A percentile compares a stretch with the other conserved stretches of the same genome.
These are phyloP conservation scores for Pemphredon lugubris DNA, from an alignment of 2,888 invertebrate genomes.

Conservation along the genomic window DNA sequence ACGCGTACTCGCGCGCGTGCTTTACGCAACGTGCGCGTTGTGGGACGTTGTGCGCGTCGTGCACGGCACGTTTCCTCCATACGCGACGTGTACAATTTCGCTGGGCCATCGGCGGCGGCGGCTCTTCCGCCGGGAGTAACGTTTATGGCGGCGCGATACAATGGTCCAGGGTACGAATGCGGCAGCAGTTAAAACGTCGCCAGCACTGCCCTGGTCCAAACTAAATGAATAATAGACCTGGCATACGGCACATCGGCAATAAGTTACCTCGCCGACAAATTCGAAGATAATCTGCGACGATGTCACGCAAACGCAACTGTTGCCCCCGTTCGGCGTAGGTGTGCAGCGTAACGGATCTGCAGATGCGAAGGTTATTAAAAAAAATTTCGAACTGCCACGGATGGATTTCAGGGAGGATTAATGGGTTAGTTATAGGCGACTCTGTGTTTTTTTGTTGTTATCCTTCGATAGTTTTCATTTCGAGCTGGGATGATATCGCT, in stretches of 20 bases:
- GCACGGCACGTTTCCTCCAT: constrained; percentile 40
- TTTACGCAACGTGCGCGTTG: constrained; percentile 29
- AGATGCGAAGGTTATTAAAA: not conserved
- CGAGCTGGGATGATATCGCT: too few species aligned
- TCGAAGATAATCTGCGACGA: constrained; percentile 64
- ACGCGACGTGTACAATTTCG: constrained; percentile 37
- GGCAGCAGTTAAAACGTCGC: constrained; percentile 42
- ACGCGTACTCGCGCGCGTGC: constrained; percentile 16
- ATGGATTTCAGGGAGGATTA: too few species aligned
- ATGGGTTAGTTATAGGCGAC: too few species aligned
- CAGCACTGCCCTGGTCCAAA: constrained; percentile 16
- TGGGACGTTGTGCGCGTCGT: too few species aligned
- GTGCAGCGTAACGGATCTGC: not conserved
- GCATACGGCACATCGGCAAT: constrained; percentile 58
- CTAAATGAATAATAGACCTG: constrained; percentile 66
- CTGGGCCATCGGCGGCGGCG: constrained; percentile 22
- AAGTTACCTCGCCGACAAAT: constrained; percentile 67
- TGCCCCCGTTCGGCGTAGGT: not conserved
- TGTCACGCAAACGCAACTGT: constrained; percentile 31
- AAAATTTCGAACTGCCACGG: too few species aligned
- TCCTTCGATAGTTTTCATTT: too few species aligned
- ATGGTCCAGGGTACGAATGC: constrained; percentile 27
- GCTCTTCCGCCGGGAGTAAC: constrained; percentile 26
- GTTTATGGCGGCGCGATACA: constrained; percentile 43
- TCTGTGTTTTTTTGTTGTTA: too few species aligned